A percentile compares a stretch with the other conserved stretches of the same genome.
Conservation (phyloP, 2,797 vertebrate species). For the Miichthys miiuy region DNA sequence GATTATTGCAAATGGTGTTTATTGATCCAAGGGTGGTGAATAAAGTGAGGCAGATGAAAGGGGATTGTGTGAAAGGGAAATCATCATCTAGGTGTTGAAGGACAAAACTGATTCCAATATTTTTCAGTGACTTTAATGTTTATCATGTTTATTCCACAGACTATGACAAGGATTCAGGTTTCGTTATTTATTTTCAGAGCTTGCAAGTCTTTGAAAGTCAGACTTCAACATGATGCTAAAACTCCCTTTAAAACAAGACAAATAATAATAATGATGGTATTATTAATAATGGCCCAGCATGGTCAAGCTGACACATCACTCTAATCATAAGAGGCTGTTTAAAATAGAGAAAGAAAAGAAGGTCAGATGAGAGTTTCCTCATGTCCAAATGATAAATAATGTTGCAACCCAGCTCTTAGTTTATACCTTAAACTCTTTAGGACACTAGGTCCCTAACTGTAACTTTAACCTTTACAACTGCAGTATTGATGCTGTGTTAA, state of each 20-base stretch:
- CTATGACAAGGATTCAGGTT: neutral
- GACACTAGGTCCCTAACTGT: neutral
- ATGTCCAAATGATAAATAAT: slow-evolving; percentile 44
- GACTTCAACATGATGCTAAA: neutral
- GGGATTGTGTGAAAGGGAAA: slow-evolving; percentile 19
- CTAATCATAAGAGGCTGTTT: neutral
- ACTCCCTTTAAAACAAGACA: neutral
- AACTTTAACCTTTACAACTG: neutral
- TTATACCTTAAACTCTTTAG: slow-evolving; percentile 26
- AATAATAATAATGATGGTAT: neutral
- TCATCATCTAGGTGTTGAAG: slow-evolving; percentile 38
- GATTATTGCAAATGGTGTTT: slow-evolving; percentile 51
- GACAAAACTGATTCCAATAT: slow-evolving; percentile 1
- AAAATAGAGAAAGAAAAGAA: neutral
- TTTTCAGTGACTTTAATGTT: slow-evolving; percentile 8
- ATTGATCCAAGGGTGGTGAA: slow-evolving; percentile 41
- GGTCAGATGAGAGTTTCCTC: slow-evolving; percentile 24
- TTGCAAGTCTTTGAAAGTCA: neutral
- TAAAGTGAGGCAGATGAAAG: slow-evolving; percentile 2
- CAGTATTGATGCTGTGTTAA: neutral
- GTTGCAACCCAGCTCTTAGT: slow-evolving; percentile 36
- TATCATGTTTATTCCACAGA: slow-evolving; percentile 3
- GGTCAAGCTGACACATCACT: neutral
- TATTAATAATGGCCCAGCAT: slow-evolving; percentile 1
- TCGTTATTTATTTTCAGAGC: neutral